Evolutionary conservation across 2,888 invertebrate genomes (phyloP).

Genomic region (Zygothrica quintamaculata): DNA sequence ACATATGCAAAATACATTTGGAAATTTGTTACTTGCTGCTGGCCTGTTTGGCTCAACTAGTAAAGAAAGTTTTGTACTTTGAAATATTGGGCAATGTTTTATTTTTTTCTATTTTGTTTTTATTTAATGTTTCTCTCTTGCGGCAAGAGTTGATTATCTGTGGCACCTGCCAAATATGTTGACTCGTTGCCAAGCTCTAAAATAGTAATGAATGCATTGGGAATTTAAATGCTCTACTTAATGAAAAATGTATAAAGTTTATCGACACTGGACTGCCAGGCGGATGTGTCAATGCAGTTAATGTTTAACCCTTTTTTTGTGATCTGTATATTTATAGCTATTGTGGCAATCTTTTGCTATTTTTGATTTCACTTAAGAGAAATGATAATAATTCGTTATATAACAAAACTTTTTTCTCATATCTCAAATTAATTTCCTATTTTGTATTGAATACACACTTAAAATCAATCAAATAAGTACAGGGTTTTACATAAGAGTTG

Average conservation of each 20-base stretch:
- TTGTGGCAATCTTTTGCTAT: neutral
- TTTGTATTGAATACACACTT: no score
- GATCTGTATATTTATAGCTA: neutral
- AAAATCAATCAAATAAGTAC: no score
- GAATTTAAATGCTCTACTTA: conserved; percentile 39
- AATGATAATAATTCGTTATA: neutral
- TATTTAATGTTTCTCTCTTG: conserved; percentile 14
- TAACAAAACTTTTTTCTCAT: no score
- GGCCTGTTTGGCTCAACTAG: conserved; percentile 19
- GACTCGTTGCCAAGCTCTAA: conserved; percentile 34
- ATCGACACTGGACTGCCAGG: conserved; percentile 5
- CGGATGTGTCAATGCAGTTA: conserved; percentile 9
- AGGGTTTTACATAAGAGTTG: no score
- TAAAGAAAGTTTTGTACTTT: conserved; percentile 64
- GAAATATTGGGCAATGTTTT: conserved; percentile 47
- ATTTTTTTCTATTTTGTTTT: conserved; percentile 17
- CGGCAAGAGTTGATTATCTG: conserved; percentile 18
- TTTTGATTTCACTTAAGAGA: neutral
- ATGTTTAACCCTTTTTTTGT: conserved; percentile 4
- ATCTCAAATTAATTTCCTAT: no score
- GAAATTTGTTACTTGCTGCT: conserved; percentile 52
- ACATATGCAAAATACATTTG: conserved; percentile 53
- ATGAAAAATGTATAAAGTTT: conserved; percentile 13
- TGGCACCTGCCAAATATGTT: conserved; percentile 58
- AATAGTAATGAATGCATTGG: conserved; percentile 15